Evolutionary conservation across 2,797 vertebrate species (phyloP), one percentile per base, ranked within the genome.

Genomic region (Cyprinodon diabolis): DNA sequence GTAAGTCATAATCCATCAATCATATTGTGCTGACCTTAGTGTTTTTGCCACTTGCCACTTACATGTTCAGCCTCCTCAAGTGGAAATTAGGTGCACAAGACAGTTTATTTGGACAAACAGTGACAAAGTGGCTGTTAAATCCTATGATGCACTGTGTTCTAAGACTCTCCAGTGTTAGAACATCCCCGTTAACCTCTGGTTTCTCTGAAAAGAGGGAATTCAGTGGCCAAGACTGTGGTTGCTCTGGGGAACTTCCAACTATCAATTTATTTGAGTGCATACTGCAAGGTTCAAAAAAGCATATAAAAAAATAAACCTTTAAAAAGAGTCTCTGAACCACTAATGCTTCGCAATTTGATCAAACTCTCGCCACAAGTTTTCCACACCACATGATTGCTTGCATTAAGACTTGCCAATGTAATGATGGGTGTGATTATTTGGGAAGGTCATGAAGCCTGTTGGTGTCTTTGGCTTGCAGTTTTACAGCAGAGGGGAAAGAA

Each of bases 381-480:
- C 76, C 78, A 49, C 76, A 2, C 62, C 51, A 47, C 6, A 68
- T 72, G 62, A 30, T 83, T 78, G 72, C 76, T 21, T 51, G 78
- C 56, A 75, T 86, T 81, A 66, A 51, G 69, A 55, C 3, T 4
- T 13, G n/a, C 66, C 63, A 66, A 76, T 14, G 14, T 72, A 3
- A n/a, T 79, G 79, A 87, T 87, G 76, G 84, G 81, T 84, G 88
- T 69, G 69, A 66, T 82, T 49, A 78, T 79, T 78, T 74, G 75
- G 75, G 74, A 81, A 68, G 40, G 60, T 78, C 69, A 66, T 30
- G 43, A 55, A 51, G 68, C 68, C 63, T 0, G 3, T 43, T 91
- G 81, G 86, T 88, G 84, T 81, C 76, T 84, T 88, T 90, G 86
- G 84, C 75, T 67, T 13, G 69, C 23, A 78, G 77, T 84, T 88